These are phyloP conservation scores for Dendrophyllia cribrosa DNA, from an alignment of 64 coral and sea anemone species.

Conservation along the genomic window DNA sequence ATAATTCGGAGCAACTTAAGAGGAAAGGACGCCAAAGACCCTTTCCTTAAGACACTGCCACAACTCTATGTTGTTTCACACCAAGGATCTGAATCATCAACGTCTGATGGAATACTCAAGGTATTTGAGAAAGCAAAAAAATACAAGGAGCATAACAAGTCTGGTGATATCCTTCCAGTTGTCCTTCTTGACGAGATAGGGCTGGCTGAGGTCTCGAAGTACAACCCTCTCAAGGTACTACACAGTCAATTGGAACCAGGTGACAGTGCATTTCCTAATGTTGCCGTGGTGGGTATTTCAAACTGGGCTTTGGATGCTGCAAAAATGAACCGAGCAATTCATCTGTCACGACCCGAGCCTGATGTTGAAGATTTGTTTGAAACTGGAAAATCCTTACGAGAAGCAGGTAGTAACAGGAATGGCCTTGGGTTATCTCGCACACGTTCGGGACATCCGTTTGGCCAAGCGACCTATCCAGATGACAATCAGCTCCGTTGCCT, in stretches of 20 bases:
- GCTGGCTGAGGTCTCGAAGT: constrained; percentile 74
- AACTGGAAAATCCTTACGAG: constrained; percentile 68
- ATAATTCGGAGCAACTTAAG: constrained; percentile 79
- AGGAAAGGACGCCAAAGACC: constrained; percentile 70
- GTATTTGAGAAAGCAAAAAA: constrained; percentile 86
- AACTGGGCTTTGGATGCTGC: constrained; percentile 84
- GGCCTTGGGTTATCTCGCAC: background rate
- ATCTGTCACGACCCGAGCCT: constrained; percentile 77
- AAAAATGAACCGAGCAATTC: constrained; percentile 85
- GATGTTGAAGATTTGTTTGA: constrained; percentile 70
- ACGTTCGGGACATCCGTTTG: background rate
- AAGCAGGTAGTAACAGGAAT: background rate
- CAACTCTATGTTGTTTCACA: constrained; percentile 78
- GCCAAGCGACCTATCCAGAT: background rate
- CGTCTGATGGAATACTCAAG: constrained; percentile 75
- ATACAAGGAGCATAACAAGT: constrained; percentile 43
- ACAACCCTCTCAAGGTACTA: constrained; percentile 80
- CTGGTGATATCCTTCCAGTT: constrained; percentile 69
- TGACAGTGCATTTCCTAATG: constrained; percentile 60
- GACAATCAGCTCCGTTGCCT: constrained; percentile 69
- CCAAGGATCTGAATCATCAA: constrained; percentile 86
- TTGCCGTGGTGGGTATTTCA: constrained; percentile 85
- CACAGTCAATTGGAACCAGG: constrained; percentile 70
- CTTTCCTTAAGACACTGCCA: constrained; percentile 62
- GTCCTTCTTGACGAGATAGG: constrained; percentile 84